Conservation (phyloP, 1,140 invertebrate genomes). For the Habropoda laboriosa region DNA sequence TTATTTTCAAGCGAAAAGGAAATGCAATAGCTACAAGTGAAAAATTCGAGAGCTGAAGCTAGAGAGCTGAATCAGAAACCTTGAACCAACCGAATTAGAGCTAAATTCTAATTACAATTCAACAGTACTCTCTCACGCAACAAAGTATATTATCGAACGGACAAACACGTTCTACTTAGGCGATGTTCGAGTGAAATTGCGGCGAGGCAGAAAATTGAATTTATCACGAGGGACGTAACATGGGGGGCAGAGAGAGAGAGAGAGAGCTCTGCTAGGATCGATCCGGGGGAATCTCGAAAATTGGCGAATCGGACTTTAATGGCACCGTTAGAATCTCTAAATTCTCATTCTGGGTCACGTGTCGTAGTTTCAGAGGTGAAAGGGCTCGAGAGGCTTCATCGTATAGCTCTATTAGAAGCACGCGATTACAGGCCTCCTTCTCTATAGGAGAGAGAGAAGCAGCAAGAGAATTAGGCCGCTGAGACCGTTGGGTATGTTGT, state of each 20-base stretch:
- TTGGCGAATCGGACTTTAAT: constrained; percentile 21
- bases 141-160: not conserved
- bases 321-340: constrained; percentile 29
- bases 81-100: not conserved
- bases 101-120: not conserved
- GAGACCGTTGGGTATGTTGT: constrained; percentile 65
- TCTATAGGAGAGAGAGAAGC: constrained; percentile 25
- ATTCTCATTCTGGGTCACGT: constrained; percentile 59
- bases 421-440: constrained; percentile 48
- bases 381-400: constrained; percentile 43
- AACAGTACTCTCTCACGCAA: not conserved
- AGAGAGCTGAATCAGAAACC: not conserved
- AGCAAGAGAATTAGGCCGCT: constrained; percentile 60
- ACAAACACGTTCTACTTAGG: not conserved
- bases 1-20: too few species aligned
- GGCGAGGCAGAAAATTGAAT: not conserved
- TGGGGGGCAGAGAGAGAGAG: too few species aligned
- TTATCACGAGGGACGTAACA: not conserved
- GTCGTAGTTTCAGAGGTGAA: constrained; percentile 58
- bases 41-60: not conserved
- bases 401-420: constrained; percentile 62
- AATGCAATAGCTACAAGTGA: not conserved
- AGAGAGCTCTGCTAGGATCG: too few species aligned
- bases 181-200: not conserved
- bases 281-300: constrained; percentile 20